phyloP scores from a whole-genome alignment of 2,113 vertebrate species.

The Phrynosoma blainvillii region DNA sequence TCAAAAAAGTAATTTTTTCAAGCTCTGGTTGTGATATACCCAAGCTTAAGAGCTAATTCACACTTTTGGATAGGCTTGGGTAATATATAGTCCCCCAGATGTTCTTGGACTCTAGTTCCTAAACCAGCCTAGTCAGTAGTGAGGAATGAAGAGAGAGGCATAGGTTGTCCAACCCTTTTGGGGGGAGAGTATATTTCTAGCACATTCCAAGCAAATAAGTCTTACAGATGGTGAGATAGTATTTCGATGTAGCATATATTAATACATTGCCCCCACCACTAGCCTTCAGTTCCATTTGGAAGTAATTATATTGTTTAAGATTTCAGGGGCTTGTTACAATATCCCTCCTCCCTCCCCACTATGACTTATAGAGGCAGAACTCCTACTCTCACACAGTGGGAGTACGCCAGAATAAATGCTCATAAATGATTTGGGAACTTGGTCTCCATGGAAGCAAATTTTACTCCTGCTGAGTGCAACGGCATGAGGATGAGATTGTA shows the following conservation, averaged over 20 bases:
- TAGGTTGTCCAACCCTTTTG: neutral
- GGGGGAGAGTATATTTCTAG: neutral
- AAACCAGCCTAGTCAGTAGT: neutral
- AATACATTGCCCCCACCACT: neutral
- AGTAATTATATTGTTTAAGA: neutral
- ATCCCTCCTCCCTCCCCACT: neutral
- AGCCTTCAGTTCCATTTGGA: neutral
- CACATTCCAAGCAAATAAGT: conserved; percentile 1
- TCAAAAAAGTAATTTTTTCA: too few species aligned
- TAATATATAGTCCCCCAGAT: too few species aligned
- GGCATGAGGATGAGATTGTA: neutral
- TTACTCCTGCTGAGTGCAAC: conserved; percentile 20
- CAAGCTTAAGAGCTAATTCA: too few species aligned
- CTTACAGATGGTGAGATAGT: neutral
- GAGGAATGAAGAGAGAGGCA: neutral
- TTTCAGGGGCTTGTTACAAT: neutral
- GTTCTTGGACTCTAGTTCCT: too few species aligned
- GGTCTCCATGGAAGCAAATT: conserved; percentile 34
- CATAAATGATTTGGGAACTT: conserved; percentile 25
- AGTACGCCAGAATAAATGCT: conserved; percentile 26
- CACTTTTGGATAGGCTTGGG: too few species aligned
- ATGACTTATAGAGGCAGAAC: conserved; percentile 7
- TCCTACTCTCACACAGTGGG: conserved; percentile 4
- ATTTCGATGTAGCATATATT: neutral
- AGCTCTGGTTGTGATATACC: too few species aligned